These are phyloP conservation scores for Dysdera silvatica DNA, from an alignment of 1,140 invertebrate species.

Conservation along the genomic window DNA sequence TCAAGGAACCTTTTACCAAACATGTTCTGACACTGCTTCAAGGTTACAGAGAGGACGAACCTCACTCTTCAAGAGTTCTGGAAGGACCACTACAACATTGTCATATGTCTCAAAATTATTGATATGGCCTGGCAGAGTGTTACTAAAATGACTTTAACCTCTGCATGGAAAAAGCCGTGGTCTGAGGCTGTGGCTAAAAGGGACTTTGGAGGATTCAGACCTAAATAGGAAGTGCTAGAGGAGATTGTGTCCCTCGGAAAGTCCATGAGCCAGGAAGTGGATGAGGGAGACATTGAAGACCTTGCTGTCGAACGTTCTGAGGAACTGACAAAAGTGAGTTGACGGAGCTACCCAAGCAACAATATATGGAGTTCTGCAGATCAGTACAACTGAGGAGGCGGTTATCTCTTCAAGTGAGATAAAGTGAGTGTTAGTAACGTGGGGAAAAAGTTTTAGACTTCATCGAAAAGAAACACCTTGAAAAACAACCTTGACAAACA, in stretches of 20 bases:
- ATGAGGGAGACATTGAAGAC: constrained; percentile 35
- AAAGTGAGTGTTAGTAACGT: not conserved
- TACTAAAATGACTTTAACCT: not conserved
- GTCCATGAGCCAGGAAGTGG: constrained; percentile 35
- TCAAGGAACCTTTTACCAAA: no score
- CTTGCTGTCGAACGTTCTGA: constrained; percentile 35
- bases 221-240: constrained; percentile 31
- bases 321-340: constrained; percentile 35
- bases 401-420: not conserved
- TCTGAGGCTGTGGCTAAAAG: no score
- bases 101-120: no score
- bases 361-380: no score
- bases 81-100: not conserved
- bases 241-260: constrained; percentile 41
- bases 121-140: no score
- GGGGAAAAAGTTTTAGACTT: no score
- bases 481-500: no score
- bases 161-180: not conserved
- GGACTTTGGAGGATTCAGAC: no score
- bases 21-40: no score
- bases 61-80: not conserved
- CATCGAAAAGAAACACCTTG: no score
- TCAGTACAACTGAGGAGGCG: not conserved
- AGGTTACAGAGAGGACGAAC: no score
- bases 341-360: not conserved